These are phyloP conservation scores for Trachurus trachurus DNA, from an alignment of 2,797 vertebrate species.

Conservation along the genomic window DNA sequence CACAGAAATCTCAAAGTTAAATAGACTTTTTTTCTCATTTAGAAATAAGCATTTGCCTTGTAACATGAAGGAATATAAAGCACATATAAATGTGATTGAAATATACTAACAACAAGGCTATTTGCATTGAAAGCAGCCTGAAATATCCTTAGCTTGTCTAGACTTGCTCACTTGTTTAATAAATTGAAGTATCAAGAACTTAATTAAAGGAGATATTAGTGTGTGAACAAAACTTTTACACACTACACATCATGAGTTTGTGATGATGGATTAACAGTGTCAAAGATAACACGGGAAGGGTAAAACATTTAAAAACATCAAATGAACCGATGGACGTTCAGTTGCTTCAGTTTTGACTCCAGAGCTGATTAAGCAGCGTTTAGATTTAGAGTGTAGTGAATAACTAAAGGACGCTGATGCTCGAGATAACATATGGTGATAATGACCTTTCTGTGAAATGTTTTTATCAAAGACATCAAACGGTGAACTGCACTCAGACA, in stretches of 20 bases:
- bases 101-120: background rate
- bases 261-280: background rate
- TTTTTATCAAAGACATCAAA: constrained; percentile 1
- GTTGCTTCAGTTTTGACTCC: background rate
- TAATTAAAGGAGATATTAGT: too few species aligned
- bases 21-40: background rate
- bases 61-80: background rate
- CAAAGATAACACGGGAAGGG: background rate
- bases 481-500: background rate
- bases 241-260: background rate
- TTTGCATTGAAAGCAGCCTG: background rate
- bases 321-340: background rate
- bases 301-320: background rate
- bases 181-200: background rate
- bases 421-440: background rate
- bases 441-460: background rate
- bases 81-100: too few species aligned
- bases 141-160: background rate
- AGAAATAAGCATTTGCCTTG: background rate
- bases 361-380: background rate
- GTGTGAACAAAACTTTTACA: background rate
- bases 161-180: background rate
- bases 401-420: background rate
- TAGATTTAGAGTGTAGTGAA: background rate
- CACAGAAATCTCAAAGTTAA: background rate